Evolutionary conservation across 2,888 invertebrate genomes (phyloP), one percentile per base, ranked within the genome.

Genomic region (Magallana nippona): DNA sequence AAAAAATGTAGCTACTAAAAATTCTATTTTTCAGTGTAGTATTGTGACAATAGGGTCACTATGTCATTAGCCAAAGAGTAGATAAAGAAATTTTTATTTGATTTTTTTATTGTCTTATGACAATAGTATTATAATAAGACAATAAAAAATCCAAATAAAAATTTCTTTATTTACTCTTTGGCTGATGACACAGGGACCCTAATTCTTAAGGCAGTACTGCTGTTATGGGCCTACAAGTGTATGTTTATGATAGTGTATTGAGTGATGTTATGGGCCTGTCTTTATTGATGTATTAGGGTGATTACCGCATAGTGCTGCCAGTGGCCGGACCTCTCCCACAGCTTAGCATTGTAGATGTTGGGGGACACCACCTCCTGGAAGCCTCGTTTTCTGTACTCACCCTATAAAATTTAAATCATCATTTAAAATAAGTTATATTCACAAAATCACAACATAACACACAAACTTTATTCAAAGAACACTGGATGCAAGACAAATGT

Each of bases 281-380:
- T n/a, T n/a, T n/a, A n/a, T 11, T 60, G 19, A 60, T 60, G 19
- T 44, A 60, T 19, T 3, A 8, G 19, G n/a, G n/a, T 79, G 82
- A 79, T 80, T 82, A 99, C 85, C n/a, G 79, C 19, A 60, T 86
- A 86, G 78, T 86, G 85, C 60, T 86, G 83, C 85, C 85, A 86
- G 56, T 86, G 85, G 10, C 85, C 85, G 17, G 84, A 83, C 19
- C 22, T 97, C 97, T 99, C 97, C 99, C 99, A 99, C 85, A 99
- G 94, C 93, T 98, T 98, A 3, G 97, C 96, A 94, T 99, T 99
- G 95, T 97, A 99, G 92, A 86, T 97, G 94, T 99, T 99, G 0
- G 99, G 99, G 0, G 98, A 96, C 1, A 99, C 96, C 79, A 99
- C 99, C 88, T 95, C 94, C 93, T 97, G 97, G 94, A 98, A 99